A percentile compares a stretch with the other conserved stretches of the same genome.
Evolutionary conservation across 2,888 invertebrate species (phyloP).

Genomic region (Andricus curvator): DNA sequence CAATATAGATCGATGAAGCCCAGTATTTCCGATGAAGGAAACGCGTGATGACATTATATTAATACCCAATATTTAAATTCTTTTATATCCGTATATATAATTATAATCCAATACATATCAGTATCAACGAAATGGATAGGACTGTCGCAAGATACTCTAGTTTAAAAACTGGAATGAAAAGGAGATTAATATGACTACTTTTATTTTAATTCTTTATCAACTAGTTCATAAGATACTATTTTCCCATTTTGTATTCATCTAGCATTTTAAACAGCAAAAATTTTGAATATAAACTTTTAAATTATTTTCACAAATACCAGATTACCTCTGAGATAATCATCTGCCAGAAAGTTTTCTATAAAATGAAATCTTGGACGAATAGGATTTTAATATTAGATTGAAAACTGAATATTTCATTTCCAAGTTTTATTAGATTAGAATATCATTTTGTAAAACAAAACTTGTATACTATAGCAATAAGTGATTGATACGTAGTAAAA

Average conservation of each 20-base stretch:
- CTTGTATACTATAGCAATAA: neutral
- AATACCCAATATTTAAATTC: neutral
- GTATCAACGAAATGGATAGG: slow-evolving; percentile 2
- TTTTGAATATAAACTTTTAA: neutral
- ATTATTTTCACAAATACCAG: neutral
- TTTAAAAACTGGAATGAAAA: neutral
- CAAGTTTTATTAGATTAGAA: slow-evolving; percentile 18
- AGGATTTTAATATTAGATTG: neutral
- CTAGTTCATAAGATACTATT: neutral
- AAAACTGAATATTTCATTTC: neutral
- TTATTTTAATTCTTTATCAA: neutral
- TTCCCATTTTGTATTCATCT: neutral
- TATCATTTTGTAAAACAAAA: slow-evolving; percentile 22
- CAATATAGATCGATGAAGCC: slow-evolving; percentile 44
- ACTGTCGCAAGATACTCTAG: neutral
- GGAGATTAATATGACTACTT: neutral
- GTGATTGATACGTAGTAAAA: neutral
- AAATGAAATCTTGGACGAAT: neutral
- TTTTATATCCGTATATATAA: neutral
- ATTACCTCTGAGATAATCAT: neutral
- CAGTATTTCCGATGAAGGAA: slow-evolving; percentile 6
- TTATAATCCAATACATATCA: neutral
- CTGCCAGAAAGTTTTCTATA: neutral
- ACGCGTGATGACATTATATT: slow-evolving; percentile 22
- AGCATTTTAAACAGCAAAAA: neutral